Evolutionary conservation across 2,113 vertebrate species (phyloP), one percentile per base, ranked within the genome.

Genomic region (Ceyx melanurus): DNA sequence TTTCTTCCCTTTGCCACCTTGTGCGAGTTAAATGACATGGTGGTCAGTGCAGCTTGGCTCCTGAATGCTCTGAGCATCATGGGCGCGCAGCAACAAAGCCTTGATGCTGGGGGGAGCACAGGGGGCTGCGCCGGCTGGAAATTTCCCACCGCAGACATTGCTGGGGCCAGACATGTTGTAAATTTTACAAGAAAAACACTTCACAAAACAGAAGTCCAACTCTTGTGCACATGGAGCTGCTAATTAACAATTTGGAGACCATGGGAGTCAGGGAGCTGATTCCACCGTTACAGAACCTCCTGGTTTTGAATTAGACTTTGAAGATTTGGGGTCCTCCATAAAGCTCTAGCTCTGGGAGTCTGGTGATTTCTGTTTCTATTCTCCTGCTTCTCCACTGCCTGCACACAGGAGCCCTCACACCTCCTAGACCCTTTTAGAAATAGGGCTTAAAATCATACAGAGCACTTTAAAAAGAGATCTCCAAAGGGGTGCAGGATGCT

Each of bases 101-200:
- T 40, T 35, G 2, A 6, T 26, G 79, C n/a, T 19, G 86, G 78
- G 73, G 53, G 73, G 57, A 57, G 54, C 1, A 5, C 10, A 0
- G 15, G 74, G 50, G 26, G 79, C 82, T 58, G 75, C 46, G 9
- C 79, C 4, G 48, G 37, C 28, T 93, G 93, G 86, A 88, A 92
- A 94, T 77, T 88, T 96, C 96, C 92, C 90, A 83, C 92, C 58
- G 6, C 94, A 92, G 96, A 83, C 88, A 78, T 88, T 16, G 56
- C 92, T 29, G 92, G 94, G 94, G 93, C 94, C 96, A 96, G 94
- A 96, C 92, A 43, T 88, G 92, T 28, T 95, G 90, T 96, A 95
- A 96, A 93, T 94, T 96, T 96, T 95, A 96, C 86, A 94, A 88
- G 96, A 54, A 91, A 95, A 96, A 81, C 88, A 61, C 92, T 93